Conservation (phyloP, 2,797 vertebrate genomes). For the Trachops cirrhosus region DNA sequence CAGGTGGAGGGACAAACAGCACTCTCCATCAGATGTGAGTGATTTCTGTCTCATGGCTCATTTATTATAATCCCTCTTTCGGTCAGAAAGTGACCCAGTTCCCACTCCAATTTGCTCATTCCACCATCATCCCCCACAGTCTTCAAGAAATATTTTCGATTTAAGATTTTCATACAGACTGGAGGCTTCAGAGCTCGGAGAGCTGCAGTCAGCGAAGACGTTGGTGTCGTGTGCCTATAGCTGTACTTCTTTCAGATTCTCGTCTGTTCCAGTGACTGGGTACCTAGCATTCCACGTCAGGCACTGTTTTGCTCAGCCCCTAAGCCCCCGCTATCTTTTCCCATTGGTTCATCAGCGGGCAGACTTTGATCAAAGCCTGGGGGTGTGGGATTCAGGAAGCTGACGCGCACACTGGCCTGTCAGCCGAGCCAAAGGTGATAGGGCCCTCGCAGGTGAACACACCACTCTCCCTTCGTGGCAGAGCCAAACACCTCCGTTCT, state of each 20-base stretch:
- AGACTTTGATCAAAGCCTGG: background rate
- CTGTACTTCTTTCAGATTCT: background rate
- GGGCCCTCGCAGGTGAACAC: background rate
- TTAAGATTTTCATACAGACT: background rate
- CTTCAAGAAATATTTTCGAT: background rate
- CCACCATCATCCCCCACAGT: background rate
- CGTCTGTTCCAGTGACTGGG: background rate
- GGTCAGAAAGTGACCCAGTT: constrained; percentile 3
- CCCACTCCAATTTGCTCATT: constrained; percentile 1
- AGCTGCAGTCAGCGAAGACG: background rate
- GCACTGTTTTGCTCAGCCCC: background rate
- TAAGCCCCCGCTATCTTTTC: background rate
- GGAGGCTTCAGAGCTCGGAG: background rate
- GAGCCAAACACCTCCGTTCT: background rate
- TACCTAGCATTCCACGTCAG: background rate
- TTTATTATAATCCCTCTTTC: background rate
- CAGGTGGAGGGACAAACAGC: background rate
- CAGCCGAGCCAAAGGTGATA: background rate
- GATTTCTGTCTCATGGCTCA: background rate
- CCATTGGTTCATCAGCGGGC: background rate
- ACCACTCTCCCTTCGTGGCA: background rate
- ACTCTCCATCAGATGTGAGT: background rate
- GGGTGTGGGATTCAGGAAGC: background rate
- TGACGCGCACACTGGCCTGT: background rate
- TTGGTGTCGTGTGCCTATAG: background rate